Percentiles rank a stretch among this genome's conserved stretches.
phyloP scores from a whole-genome alignment of 2,113 vertebrate species.

The Lepisosteus oculatus region DNA sequence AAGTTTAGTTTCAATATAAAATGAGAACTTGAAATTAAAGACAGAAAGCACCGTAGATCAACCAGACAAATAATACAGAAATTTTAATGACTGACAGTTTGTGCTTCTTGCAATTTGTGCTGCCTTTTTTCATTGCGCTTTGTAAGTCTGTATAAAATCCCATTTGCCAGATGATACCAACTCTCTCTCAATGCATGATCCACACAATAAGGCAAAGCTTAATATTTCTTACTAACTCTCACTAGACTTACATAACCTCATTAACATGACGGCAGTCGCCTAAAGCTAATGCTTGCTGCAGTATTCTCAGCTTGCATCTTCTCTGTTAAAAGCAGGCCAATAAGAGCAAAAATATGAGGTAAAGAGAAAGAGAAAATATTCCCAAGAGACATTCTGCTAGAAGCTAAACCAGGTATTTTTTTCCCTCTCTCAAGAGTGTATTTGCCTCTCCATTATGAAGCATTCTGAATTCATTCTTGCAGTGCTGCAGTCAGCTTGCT shows the following conservation, averaged over 20 bases:
- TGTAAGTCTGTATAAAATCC: not conserved
- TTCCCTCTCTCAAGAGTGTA: not conserved
- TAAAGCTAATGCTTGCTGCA: not conserved
- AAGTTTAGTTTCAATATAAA: not conserved
- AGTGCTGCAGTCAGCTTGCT: too few relatives aligned
- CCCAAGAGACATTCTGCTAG: not conserved
- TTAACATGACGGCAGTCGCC: not conserved
- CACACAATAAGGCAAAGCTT: not conserved
- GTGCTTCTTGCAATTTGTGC: too few relatives aligned
- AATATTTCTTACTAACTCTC: not conserved
- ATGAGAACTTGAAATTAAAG: constrained; percentile 1
- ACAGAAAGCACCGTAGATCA: too few relatives aligned
- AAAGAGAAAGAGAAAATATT: not conserved
- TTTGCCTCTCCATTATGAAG: not conserved
- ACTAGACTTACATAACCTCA: not conserved
- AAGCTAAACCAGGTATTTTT: not conserved
- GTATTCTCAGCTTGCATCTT: not conserved
- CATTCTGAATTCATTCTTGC: too few relatives aligned
- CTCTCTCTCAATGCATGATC: not conserved
- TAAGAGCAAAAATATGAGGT: not conserved
- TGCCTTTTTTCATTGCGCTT: not conserved
- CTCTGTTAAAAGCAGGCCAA: not conserved
- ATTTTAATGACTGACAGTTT: too few relatives aligned
- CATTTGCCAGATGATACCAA: not conserved
- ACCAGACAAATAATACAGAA: too few relatives aligned